Evolutionary conservation across 2,888 invertebrate species (phyloP).

Genomic region (Blomia tropicalis): DNA sequence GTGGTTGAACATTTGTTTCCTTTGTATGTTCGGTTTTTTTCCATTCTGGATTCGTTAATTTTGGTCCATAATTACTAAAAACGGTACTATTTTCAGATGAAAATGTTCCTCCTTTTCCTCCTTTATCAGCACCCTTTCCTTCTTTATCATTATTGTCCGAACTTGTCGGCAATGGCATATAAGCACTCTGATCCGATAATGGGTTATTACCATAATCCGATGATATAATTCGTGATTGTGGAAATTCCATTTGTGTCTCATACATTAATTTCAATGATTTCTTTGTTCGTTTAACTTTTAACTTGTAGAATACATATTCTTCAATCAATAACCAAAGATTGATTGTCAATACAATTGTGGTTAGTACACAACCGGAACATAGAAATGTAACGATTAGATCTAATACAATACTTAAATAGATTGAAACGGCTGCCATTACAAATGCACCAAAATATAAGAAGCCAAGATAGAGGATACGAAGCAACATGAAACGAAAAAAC

Average conservation of each 20-base stretch:
- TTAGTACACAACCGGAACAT: background rate
- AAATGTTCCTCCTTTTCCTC: no score
- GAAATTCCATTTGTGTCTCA: no score
- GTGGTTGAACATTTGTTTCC: no score
- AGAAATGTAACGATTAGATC: background rate
- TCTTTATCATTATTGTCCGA: background rate
- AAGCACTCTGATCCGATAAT: background rate
- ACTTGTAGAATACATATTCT: background rate
- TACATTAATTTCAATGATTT: background rate
- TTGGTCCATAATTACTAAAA: background rate
- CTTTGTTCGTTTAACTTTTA: background rate
- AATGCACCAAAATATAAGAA: no score
- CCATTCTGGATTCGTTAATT: background rate
- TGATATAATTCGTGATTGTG: no score
- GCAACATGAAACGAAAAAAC: background rate
- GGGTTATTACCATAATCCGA: background rate
- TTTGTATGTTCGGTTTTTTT: no score
- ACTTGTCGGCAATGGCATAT: background rate
- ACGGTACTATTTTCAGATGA: no score
- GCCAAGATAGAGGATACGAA: background rate
- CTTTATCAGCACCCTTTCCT: no score
- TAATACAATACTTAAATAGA: background rate
- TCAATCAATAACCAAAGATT: background rate
- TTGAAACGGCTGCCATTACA: background rate
- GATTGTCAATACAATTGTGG: background rate